Percentiles rank a stretch among this genome's conserved stretches.
These are phyloP conservation scores for Aptenodytes forsteri DNA, from an alignment of 2,113 vertebrate genomes.

Conservation along the genomic window DNA sequence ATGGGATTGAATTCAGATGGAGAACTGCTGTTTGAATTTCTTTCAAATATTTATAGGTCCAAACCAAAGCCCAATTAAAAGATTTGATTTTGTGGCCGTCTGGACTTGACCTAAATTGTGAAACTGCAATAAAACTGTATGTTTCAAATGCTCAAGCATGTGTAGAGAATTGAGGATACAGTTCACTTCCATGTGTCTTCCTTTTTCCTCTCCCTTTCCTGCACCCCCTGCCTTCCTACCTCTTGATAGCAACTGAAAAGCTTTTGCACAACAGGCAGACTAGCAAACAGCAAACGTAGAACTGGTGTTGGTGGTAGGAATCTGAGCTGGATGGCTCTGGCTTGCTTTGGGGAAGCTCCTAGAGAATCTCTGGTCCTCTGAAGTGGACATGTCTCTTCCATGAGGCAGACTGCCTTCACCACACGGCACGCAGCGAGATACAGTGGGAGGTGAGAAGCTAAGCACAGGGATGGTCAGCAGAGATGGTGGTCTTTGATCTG, in stretches of 20 bases:
- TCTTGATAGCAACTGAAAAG: not conserved
- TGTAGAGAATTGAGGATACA: not conserved
- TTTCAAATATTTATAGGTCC: not conserved
- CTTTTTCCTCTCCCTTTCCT: not conserved
- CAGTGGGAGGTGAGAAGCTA: not conserved
- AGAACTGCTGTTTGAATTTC: not conserved
- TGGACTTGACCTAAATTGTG: not conserved
- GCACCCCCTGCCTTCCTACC: not conserved
- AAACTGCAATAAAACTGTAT: not conserved
- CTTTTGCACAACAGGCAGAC: not conserved
- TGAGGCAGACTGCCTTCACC: not conserved
- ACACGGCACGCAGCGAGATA: rapidly evolving
- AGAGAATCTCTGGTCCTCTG: not conserved
- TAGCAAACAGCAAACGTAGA: not conserved
- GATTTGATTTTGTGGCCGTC: not conserved
- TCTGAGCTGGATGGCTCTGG: not conserved
- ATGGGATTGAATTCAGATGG: not conserved
- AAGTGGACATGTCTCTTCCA: rapidly evolving
- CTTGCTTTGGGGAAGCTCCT: not conserved
- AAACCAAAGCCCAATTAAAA: not conserved
- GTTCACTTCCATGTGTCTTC: not conserved
- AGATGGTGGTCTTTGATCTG: not conserved
- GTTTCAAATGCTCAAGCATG: not conserved
- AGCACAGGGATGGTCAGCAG: not conserved
- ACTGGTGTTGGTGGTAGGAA: not conserved